phyloP scores from a whole-genome alignment of 2,113 vertebrate species.

The Fregata magnificens region DNA sequence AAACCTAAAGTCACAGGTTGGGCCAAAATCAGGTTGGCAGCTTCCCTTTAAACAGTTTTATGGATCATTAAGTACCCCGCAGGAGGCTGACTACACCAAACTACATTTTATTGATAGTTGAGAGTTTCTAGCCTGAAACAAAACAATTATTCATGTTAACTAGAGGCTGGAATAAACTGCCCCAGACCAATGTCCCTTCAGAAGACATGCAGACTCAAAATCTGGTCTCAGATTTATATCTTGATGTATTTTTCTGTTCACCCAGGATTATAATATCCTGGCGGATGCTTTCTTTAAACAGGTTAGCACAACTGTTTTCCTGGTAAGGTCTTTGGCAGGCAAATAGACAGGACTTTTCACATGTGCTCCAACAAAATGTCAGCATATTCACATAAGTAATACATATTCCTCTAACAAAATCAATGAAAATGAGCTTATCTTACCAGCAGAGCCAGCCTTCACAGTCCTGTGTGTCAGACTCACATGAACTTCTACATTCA shows the following conservation, averaged over 20 bases:
- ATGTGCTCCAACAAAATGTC: background rate
- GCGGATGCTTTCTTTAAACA: background rate
- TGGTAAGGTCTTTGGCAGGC: background rate
- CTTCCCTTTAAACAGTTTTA: slow-evolving; percentile 38
- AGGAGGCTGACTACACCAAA: slow-evolving; percentile 17
- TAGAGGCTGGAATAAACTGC: background rate
- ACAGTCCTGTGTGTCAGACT: background rate
- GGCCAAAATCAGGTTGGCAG: slow-evolving; percentile 38
- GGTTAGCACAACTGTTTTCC: background rate
- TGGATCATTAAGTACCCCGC: slow-evolving; percentile 39
- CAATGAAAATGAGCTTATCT: background rate
- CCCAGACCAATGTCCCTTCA: background rate
- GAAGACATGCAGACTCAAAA: background rate
- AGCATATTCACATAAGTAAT: background rate
- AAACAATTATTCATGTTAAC: slow-evolving; percentile 44
- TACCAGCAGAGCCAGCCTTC: background rate
- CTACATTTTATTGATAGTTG: background rate
- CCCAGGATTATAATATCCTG: background rate
- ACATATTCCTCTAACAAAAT: background rate
- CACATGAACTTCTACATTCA: background rate
- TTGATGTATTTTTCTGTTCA: background rate
- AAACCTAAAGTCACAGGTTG: background rate
- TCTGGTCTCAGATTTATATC: background rate
- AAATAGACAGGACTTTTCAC: background rate
- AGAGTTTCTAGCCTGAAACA: slow-evolving; percentile 13